phyloP scores from a whole-genome alignment of 1,140 invertebrate genomes.

The Bombus pyrosoma region DNA sequence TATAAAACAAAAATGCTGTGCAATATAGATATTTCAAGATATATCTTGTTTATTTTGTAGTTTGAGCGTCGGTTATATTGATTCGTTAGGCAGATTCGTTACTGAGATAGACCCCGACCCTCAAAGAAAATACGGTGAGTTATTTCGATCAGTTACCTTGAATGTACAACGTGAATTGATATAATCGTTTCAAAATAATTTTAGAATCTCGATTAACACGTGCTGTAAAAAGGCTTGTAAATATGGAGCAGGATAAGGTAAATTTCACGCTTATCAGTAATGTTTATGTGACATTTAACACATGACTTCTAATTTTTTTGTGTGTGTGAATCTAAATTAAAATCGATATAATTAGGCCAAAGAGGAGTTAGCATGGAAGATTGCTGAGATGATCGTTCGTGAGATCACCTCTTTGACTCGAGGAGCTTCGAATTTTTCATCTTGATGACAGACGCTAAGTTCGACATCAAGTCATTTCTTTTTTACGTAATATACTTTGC shows the following conservation, averaged over 20 bases:
- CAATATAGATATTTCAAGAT: background rate
- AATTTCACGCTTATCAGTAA: slow-evolving; percentile 43
- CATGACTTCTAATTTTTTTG: background rate
- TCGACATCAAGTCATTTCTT: slow-evolving; percentile 15
- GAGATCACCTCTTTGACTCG: slow-evolving; percentile 94
- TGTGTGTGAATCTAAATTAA: background rate
- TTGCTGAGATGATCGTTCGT: slow-evolving; percentile 96
- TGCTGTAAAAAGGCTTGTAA: slow-evolving; percentile 90
- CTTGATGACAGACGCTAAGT: slow-evolving; percentile 67
- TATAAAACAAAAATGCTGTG: background rate
- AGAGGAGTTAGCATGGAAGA: slow-evolving; percentile 96
- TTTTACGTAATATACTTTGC: slow-evolving; percentile 30
- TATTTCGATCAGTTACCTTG: background rate
- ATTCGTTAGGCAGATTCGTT: slow-evolving; percentile 93
- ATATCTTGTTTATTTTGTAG: slow-evolving; percentile 78
- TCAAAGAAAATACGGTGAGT: slow-evolving; percentile 85
- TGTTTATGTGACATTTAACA: background rate
- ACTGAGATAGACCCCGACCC: slow-evolving; percentile 94
- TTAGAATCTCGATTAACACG: slow-evolving; percentile 84
- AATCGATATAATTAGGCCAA: slow-evolving; percentile 85
- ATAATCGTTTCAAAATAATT: slow-evolving; percentile 35
- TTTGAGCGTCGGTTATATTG: slow-evolving; percentile 92
- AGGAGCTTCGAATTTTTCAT: slow-evolving; percentile 76
- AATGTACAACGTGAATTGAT: background rate
- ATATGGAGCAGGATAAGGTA: slow-evolving; percentile 90